Evolutionary conservation across 1,140 invertebrate species (phyloP), one percentile per base, ranked within the genome.

Genomic region (Muscidifurax raptorellus): DNA sequence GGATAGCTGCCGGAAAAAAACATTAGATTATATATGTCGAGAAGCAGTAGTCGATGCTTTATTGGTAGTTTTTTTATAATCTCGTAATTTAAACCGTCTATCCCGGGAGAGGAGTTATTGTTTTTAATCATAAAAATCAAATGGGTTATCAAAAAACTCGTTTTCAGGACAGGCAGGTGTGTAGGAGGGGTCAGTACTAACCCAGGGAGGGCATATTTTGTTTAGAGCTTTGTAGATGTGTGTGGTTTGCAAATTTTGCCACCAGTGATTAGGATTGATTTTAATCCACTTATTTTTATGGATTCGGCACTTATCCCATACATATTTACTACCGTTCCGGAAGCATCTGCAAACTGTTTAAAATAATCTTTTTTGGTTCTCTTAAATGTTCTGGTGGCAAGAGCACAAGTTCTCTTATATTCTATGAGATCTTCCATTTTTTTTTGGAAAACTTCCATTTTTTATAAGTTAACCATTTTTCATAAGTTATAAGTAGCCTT

Each of bases 281-380:
- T 72, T 32, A 5, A 36, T 18, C 30, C 71, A 32, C 12, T 36
- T 36, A 72, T 32, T 72, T 72, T 72, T 72, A 13, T 36, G 6
- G 28, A 72, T 36, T 72, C 32, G 32, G 32, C 22, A 27, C 4
- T n/a, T 69, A 1, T 69, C 1, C 25, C 25, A 69, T 27, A 69
- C n/a, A 69, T 69, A 69, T n/a, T 69, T 69, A 13, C 4, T 3
- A 28, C 27, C 25, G 25, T 10, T 27, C 22, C 12, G n/a, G 6
- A 69, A 27, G 27, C 27, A 5, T 69, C 47, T 40, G 72, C 74
- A 12, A 82, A 80, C 3, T 40, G 30, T 13, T 64, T 64, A 28
- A 77, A 80, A 64, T 18, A 69, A 74, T 25, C 69, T 44, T 82
- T 66, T 82, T 71, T 81, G 74, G 18, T 44, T 0, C 40, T 76